Conservation (phyloP, 2,113 vertebrate genomes). For the Platycercus adscitus region DNA sequence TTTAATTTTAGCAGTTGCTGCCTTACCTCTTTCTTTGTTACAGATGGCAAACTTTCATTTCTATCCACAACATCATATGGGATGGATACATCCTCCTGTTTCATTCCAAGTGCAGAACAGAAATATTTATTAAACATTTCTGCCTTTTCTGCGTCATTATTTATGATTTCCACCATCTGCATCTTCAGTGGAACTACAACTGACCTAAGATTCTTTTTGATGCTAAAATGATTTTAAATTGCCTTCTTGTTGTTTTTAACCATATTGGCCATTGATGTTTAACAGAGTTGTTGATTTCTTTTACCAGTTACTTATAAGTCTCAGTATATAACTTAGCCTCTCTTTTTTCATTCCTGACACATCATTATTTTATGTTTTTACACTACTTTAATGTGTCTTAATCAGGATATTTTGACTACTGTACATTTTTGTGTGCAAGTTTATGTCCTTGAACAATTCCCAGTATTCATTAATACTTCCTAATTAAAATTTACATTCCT, state of each 20-base stretch:
- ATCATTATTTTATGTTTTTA: neutral
- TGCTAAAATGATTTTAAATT: conserved; percentile 51
- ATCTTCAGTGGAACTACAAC: conserved; percentile 33
- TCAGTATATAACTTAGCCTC: neutral
- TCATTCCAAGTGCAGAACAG: conserved; percentile 44
- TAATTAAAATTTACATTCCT: conserved; percentile 30
- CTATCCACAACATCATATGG: conserved; percentile 69
- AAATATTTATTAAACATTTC: conserved; percentile 73
- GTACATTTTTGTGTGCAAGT: neutral
- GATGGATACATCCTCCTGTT: conserved; percentile 60
- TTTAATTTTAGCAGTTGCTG: conserved; percentile 30
- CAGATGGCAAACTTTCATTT: conserved; percentile 70
- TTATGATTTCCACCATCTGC: conserved; percentile 65
- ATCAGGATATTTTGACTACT: neutral
- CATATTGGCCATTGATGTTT: conserved; percentile 59
- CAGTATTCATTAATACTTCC: neutral
- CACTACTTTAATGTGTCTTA: neutral
- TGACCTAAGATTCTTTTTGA: conserved; percentile 63
- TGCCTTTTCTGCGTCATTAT: conserved; percentile 49
- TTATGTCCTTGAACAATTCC: conserved; percentile 35
- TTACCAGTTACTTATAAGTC: neutral
- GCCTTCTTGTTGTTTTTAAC: conserved; percentile 28
- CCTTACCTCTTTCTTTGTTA: conserved; percentile 70
- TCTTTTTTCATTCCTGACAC: neutral
- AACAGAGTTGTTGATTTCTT: neutral